Conservation (phyloP, 2,797 vertebrate species). For the Nyctalus aviator region DNA sequence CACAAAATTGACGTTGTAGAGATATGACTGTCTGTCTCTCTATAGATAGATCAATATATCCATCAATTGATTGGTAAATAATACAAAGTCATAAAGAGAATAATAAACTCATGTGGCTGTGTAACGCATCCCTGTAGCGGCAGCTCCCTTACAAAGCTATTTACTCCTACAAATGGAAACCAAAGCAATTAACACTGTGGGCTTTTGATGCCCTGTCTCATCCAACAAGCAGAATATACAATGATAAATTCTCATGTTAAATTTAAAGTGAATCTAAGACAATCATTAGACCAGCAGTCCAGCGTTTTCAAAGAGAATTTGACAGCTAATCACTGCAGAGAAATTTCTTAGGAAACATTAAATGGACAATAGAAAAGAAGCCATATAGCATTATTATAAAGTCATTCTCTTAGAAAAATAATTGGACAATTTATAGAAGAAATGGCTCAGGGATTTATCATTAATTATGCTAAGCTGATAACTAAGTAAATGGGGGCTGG, state of each 20-base stretch:
- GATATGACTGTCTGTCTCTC: not conserved
- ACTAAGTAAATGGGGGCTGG: not conserved
- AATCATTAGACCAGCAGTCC: not conserved
- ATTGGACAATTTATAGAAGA: not conserved
- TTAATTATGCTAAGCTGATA: constrained; percentile 22
- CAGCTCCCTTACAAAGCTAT: not conserved
- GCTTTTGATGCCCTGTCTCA: not conserved
- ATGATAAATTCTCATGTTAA: constrained; percentile 24
- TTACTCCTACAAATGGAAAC: not conserved
- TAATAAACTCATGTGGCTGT: not conserved
- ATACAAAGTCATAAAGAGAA: not conserved
- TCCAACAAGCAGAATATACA: not conserved
- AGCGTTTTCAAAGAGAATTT: not conserved
- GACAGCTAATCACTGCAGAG: not conserved
- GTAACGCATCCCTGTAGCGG: not conserved
- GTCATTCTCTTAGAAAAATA: not conserved
- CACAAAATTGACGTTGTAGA: not conserved
- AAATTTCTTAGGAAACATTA: not conserved
- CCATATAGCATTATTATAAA: not conserved
- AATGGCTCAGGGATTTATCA: constrained; percentile 4
- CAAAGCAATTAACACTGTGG: not conserved
- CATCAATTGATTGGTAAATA: not conserved
- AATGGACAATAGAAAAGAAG: not conserved
- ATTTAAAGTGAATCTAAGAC: constrained; percentile 9
- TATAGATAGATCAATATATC: not conserved